Base-by-base conservation (phyloP, 2,113 vertebrate species). In the Phasianus colchicus region DNA sequence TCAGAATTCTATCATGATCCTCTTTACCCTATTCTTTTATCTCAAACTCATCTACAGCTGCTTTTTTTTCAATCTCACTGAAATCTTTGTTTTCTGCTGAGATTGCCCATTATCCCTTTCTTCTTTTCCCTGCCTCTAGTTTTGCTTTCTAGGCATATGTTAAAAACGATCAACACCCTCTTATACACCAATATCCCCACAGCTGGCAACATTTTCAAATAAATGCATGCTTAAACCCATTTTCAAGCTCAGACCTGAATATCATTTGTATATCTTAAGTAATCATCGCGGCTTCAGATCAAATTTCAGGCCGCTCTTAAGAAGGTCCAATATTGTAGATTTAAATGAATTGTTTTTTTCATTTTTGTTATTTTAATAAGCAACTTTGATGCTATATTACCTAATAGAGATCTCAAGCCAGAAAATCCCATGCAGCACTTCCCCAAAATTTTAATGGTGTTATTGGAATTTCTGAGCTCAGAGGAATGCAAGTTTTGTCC, bases 401-500 rank as follows among this genome's bases (percentile, higher is more conserved):
- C 36, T 76, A 60, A 64, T 6, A 67, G 36, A 85, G 13, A 25
- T 45, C 24, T 65, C 72, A 57, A 71, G 5, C 38, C 32, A 71
- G 42, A 29, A 93, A 83, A 86, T 52, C 11, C 22, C 8, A 3
- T 36, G 8, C 40, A 67, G 42, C 83, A 83, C 12, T 83, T 55
- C 17, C 11, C 14, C 16, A 2, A 73, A 40, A 25, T 36, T 92
- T 58, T 65, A 54, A 58, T 36, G 4, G 5, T 48, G 8, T 48
- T 60, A 13, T 42, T 66, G 71, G 42, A 83, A 70, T 86, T 89
- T 91, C 69, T 92, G 30, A 86, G 24, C 85, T 93, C 47, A 83
- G 38, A 67, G 25, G 21, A 89, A 29, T n/a, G 47, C 13, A 40
- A 11, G 18, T 74, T 79, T 71, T 77, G 47, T 43, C 34, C 34